A percentile compares a stretch with the other conserved stretches of the same genome.
Evolutionary conservation across 2,888 invertebrate genomes (phyloP).

Genomic region (Dicranocentrus wangi): DNA sequence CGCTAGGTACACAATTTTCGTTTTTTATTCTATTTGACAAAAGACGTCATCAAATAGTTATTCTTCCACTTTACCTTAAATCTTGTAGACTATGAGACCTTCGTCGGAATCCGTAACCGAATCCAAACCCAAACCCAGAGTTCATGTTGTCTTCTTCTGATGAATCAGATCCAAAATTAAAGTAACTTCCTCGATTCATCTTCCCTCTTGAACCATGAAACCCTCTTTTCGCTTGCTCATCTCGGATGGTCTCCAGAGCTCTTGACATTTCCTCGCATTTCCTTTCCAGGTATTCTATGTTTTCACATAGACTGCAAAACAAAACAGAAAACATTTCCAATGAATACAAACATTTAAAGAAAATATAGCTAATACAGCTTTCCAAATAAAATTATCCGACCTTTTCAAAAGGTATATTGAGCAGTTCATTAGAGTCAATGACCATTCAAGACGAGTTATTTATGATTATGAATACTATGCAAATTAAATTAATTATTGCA

Average conservation of each 20-base stretch:
- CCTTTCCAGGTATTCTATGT: conserved; percentile 86
- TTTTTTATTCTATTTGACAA: too few relatives aligned
- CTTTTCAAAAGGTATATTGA: neutral
- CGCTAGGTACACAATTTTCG: too few relatives aligned
- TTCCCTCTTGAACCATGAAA: conserved; percentile 58
- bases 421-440: too few relatives aligned
- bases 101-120: conserved; percentile 58
- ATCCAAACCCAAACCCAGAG: conserved; percentile 60
- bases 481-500: neutral
- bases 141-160: conserved; percentile 70
- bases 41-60: too few relatives aligned
- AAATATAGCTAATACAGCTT: neutral
- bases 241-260: conserved; percentile 79
- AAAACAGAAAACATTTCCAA: conserved; percentile 35
- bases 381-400: neutral
- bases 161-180: conserved; percentile 69
- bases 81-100: conserved; percentile 72
- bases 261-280: conserved; percentile 89
- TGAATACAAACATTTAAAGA: neutral
- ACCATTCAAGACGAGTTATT: too few relatives aligned
- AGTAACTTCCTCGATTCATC: conserved; percentile 69
- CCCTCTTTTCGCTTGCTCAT: conserved; percentile 66
- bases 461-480: too few relatives aligned
- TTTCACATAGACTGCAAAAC: conserved; percentile 80
- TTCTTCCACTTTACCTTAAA: too few relatives aligned